These are phyloP conservation scores for Tonatia bakeri DNA, from an alignment of 2,113 vertebrate species.

Conservation along the genomic window DNA sequence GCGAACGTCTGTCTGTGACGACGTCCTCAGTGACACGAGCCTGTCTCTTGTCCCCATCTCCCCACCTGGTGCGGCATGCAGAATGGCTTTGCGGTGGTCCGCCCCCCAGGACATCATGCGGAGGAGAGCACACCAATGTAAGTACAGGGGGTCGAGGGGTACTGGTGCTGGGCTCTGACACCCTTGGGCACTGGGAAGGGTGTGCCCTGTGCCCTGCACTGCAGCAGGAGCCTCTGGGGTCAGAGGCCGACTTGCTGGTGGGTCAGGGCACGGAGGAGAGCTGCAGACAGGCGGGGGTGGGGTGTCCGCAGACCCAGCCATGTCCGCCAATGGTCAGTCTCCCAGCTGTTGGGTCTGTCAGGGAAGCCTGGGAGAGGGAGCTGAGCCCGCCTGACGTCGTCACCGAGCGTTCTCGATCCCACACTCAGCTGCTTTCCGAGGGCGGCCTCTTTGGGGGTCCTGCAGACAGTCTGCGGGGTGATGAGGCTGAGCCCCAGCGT, in stretches of 20 bases:
- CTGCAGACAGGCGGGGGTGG: too few relatives aligned
- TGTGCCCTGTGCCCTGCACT: too few relatives aligned
- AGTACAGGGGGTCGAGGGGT: constrained; percentile 72
- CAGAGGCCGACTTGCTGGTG: background rate
- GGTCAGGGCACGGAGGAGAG: too few relatives aligned
- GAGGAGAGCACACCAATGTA: constrained; percentile 98
- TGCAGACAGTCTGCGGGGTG: accelerated
- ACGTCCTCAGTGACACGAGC: background rate
- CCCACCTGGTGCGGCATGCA: constrained; percentile 61
- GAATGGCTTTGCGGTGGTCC: constrained; percentile 97
- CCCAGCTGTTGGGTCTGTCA: accelerated
- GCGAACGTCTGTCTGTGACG: accelerated
- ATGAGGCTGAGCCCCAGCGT: background rate
- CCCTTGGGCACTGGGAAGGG: background rate
- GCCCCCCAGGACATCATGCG: constrained; percentile 96
- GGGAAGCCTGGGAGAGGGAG: accelerated
- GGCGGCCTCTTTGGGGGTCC: background rate
- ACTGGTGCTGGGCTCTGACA: too few relatives aligned
- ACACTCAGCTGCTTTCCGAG: accelerated
- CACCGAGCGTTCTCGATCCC: accelerated
- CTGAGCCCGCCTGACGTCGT: accelerated
- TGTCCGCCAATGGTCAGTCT: accelerated
- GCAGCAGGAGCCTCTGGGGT: background rate
- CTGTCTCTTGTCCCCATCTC: background rate
- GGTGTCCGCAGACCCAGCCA: too few relatives aligned